Percentiles rank a stretch among this genome's conserved stretches.
Conservation (phyloP, 2,113 vertebrate species). For the Typhlomys cinereus region DNA sequence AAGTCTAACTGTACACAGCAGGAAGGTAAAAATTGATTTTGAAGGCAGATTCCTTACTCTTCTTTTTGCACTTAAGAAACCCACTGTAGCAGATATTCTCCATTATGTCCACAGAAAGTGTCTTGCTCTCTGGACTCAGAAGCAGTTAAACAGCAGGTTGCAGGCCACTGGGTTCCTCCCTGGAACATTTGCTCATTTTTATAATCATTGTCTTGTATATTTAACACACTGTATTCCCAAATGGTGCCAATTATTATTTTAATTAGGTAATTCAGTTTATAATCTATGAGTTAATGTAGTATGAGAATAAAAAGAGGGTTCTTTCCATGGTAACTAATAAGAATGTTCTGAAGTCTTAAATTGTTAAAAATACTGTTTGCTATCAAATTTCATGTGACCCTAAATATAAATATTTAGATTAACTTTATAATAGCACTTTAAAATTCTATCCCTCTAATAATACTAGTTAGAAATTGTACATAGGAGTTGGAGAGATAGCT, state of each 20-base stretch:
- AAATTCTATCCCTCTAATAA: no score
- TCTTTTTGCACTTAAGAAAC: background rate
- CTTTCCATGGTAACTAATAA: slow-evolving; percentile 51
- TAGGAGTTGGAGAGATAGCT: no score
- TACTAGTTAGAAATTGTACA: no score
- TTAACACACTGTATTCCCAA: slow-evolving; percentile 9
- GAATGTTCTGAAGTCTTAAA: slow-evolving; percentile 3
- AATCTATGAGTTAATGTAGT: slow-evolving; percentile 30
- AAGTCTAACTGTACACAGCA: background rate
- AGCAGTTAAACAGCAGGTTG: background rate
- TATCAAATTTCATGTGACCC: slow-evolving; percentile 31
- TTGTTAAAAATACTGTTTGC: slow-evolving; percentile 22
- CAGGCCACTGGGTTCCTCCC: no score
- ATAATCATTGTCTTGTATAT: background rate
- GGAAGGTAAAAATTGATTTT: slow-evolving; percentile 8
- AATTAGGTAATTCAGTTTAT: slow-evolving; percentile 54
- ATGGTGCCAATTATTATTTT: slow-evolving; percentile 25
- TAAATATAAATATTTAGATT: background rate
- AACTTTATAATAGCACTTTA: slow-evolving; percentile 1
- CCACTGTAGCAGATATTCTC: background rate
- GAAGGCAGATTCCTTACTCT: background rate
- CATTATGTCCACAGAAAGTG: background rate
- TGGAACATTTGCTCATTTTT: background rate
- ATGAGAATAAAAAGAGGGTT: slow-evolving; percentile 47
- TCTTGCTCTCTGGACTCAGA: background rate